Conservation (phyloP, 2,113 vertebrate species). For the Circaetus gallicus region DNA sequence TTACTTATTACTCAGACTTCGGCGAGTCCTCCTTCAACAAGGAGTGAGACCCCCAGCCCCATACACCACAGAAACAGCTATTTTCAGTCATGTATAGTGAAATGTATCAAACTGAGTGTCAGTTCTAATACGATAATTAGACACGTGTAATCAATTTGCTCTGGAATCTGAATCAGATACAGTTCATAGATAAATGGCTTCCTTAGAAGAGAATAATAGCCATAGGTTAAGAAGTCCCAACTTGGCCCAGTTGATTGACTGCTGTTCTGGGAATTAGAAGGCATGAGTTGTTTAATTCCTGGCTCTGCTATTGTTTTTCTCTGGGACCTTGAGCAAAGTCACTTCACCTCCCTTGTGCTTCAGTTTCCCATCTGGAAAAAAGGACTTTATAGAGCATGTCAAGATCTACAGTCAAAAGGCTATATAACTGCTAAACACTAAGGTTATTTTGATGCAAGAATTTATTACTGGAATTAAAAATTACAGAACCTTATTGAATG, state of each 20-base stretch:
- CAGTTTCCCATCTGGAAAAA: neutral
- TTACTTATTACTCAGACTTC: neutral
- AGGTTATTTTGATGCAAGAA: neutral
- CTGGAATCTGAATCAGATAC: slow-evolving; percentile 10
- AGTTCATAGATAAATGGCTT: neutral
- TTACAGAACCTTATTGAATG: neutral
- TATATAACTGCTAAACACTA: neutral
- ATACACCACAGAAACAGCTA: neutral
- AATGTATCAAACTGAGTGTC: neutral
- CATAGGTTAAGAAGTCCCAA: neutral
- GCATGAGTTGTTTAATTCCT: neutral
- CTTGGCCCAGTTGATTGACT: neutral
- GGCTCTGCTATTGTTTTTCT: neutral
- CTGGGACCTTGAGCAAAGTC: slow-evolving; percentile 16
- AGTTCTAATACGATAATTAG: neutral
- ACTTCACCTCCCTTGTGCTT: neutral
- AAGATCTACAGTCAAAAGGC: neutral
- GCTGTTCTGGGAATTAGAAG: neutral
- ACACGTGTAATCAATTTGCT: neutral
- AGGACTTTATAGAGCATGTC: neutral
- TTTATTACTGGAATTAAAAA: neutral
- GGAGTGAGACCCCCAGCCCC: neutral
- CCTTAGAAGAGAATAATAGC: slow-evolving; percentile 34
- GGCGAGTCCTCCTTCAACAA: neutral
- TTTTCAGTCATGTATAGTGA: neutral